Base-by-base conservation (phyloP, 2,888 invertebrate species). In the Caradrina clavipalpis region DNA sequence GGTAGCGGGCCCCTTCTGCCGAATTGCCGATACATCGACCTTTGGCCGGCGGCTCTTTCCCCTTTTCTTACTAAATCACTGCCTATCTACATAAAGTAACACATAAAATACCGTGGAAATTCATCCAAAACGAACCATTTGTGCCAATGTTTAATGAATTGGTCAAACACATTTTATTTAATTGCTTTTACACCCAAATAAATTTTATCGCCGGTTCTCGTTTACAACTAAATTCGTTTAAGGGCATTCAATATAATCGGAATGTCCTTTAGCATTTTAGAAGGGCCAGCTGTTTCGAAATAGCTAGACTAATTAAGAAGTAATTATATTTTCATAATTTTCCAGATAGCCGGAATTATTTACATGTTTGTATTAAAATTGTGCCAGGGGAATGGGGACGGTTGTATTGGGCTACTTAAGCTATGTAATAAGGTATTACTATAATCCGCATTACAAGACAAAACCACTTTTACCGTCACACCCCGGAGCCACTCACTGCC, bases 61-160 rank as follows among this genome's bases (percentile, higher is more conserved):
- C 69, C 51, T 72, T 82, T 81, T 78, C 81, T 76, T 65, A 53
- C 62, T 75, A 78, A 80, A 81, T 83, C 69, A 76, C 76, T 65
- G 76, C 58, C 74, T 73, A 77, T 81, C 74, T 83, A 74, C 71
- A 81, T 76, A 75, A 70, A 75, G 45, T 54, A 69, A 71, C 53
- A 26, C 55, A 59, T 58, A 64, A 76, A 83, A 79, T 75, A 59
- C 50, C 47, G 53, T 56, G 59, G 66, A 59, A 58, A 72, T 75
- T 78, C 59, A 70, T 73, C 42, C 69, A 63, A 76, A 63, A 51
- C 68, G 31, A 71, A 58, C 58, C 72, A 73, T 74, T 74, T 74
- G 57, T 69, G 67, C 62, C 73, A 73, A 74, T 77, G 66, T 70
- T 79, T 73, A 83, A 79, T 79, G 69, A 78, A 77, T 73, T 58